Base-by-base conservation (phyloP, 2,888 invertebrate species). In the Tenthredo scrophulariae region DNA sequence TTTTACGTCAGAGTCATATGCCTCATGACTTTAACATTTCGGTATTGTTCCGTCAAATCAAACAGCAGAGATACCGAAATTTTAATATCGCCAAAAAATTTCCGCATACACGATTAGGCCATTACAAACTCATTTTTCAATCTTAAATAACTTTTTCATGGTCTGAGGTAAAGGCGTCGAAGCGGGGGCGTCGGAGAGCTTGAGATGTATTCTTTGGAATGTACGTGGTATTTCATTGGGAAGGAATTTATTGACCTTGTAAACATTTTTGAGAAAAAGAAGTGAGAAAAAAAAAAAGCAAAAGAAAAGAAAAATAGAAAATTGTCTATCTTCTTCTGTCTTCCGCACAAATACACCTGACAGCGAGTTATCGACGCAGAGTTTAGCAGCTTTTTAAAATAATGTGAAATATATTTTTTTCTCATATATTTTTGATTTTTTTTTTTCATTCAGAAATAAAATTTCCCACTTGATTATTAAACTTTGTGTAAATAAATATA, bases 1-100 rank as follows among this genome's bases (percentile, higher is more conserved):
- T 54, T 50, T 54, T 54, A 54, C 54, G n/a, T n/a, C 54, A n/a
- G 54, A 54, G n/a, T 54, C 54, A 54, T 43, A 43, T 54, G 54
- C n/a, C 54, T n/a, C 54, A n/a, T 54, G 54, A n/a, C n/a, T 54
- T n/a, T n/a, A 54, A 6, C 2, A 54, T 54, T n/a, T 54, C 7
- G 7, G 6, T 54, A n/a, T n/a, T 54, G 7, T 54, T n/a, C 7
- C 54, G 2, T 54, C n/a, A n/a, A n/a, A 54, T 54, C 54, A n/a
- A 54, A 54, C n/a, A 54, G n/a, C n/a, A n/a, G n/a, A 54, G 54
- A n/a, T 54, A 54, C 18, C 6, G 10, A 54, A 54, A 54, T 54
- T 54, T 54, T 54, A n/a, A 54, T 18, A 54, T n/a, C n/a, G n/a
- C n/a, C 18, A 1, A 54, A n/a, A 54, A n/a, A n/a, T n/a, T n/a